phyloP scores from a whole-genome alignment of 2,797 vertebrate species.

The Mallotus villosus region DNA sequence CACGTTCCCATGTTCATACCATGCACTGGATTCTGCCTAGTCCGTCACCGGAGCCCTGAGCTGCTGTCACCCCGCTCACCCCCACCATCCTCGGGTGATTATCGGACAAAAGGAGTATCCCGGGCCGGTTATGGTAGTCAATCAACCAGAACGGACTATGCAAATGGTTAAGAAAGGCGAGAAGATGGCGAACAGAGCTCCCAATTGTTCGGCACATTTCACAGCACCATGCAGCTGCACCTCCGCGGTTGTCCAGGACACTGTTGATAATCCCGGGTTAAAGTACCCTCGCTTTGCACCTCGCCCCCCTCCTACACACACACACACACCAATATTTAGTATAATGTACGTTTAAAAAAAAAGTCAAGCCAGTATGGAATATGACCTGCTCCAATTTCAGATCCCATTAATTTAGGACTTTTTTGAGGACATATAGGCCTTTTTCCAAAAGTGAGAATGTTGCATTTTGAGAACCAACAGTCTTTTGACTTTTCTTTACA shows the following conservation, averaged over 20 bases:
- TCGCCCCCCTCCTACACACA: not conserved
- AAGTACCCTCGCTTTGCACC: not conserved
- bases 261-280: constrained; percentile 40
- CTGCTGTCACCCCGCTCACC: constrained; percentile 79
- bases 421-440: too few relatives aligned
- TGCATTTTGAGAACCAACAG: too few relatives aligned
- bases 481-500: too few relatives aligned
- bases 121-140: constrained; percentile 76
- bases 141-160: constrained; percentile 86
- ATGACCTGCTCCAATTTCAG: too few relatives aligned
- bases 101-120: constrained; percentile 77
- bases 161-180: constrained; percentile 79
- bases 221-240: constrained; percentile 81
- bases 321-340: not conserved
- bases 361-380: too few relatives aligned
- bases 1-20: constrained; percentile 63
- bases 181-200: constrained; percentile 77
- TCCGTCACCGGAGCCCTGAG: constrained; percentile 77
- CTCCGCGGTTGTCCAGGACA: constrained; percentile 31
- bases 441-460: too few relatives aligned
- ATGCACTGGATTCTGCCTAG: constrained; percentile 49
- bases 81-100: constrained; percentile 79
- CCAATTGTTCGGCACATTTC: constrained; percentile 80
- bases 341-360: too few relatives aligned
- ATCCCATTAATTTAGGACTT: too few relatives aligned